These are phyloP conservation scores for Lates calcarifer DNA, from an alignment of 2,113 vertebrate species.

Conservation along the genomic window DNA sequence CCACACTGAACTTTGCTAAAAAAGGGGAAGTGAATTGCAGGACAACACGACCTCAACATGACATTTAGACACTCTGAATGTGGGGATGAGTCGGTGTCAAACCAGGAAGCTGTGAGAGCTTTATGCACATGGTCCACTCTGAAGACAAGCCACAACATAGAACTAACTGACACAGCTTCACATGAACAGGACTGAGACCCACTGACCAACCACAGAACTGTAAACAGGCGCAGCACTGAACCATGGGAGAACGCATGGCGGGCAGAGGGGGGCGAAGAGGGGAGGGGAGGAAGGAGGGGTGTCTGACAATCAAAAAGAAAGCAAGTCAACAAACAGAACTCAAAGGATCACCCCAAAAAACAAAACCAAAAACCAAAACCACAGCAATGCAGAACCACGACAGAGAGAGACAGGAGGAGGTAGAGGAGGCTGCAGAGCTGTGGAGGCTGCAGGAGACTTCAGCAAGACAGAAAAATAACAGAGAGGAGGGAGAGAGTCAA, in stretches of 20 bases:
- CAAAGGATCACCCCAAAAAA: conserved; percentile 71
- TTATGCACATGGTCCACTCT: conserved; percentile 75
- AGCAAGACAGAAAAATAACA: conserved; percentile 53
- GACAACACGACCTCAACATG: conserved; percentile 40
- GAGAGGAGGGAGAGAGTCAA: conserved; percentile 68
- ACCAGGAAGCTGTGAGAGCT: conserved; percentile 71
- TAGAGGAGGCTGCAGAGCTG: conserved; percentile 67
- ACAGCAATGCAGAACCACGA: conserved; percentile 78
- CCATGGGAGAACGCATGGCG: conserved; percentile 74
- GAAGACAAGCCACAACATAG: conserved; percentile 78
- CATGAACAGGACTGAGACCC: conserved; percentile 78
- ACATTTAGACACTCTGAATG: conserved; percentile 51
- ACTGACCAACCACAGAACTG: conserved; percentile 81
- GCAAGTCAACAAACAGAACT: conserved; percentile 71
- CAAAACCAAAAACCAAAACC: too few relatives aligned
- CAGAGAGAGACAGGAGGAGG: conserved; percentile 65
- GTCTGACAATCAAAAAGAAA: conserved; percentile 76
- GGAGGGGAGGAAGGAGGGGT: conserved; percentile 48
- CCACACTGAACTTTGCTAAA: conserved; percentile 8
- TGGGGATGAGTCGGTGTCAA: conserved; percentile 61
- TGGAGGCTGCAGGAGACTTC: conserved; percentile 66
- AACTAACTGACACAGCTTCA: conserved; percentile 80
- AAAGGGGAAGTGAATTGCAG: conserved; percentile 28
- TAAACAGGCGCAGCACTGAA: conserved; percentile 77
- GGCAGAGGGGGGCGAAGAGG: too few relatives aligned